Percentiles rank a stretch among this genome's conserved stretches.
Evolutionary conservation across 1,140 invertebrate genomes (phyloP).

Genomic region (Triops cancriformis): DNA sequence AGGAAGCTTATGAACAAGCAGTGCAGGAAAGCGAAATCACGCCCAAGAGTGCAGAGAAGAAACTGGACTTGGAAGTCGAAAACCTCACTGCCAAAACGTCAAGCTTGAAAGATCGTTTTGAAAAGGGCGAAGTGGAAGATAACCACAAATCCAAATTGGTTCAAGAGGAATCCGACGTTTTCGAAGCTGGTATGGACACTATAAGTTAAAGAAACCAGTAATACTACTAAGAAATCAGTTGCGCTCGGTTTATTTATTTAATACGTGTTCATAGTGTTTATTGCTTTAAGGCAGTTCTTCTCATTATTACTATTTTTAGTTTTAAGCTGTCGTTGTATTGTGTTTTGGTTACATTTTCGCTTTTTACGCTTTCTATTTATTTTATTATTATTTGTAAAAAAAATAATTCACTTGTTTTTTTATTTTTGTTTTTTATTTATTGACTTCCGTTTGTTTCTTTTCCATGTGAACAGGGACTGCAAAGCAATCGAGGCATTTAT

Average conservation of each 20-base stretch:
- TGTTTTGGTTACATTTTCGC: too few relatives aligned
- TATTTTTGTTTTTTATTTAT: slow-evolving; percentile 14
- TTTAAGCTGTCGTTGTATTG: too few relatives aligned
- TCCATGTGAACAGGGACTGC: slow-evolving; percentile 58
- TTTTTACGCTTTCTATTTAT: too few relatives aligned
- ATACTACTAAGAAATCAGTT: background rate
- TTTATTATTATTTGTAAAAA: too few relatives aligned
- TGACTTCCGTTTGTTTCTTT: background rate
- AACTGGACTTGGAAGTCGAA: slow-evolving; percentile 10
- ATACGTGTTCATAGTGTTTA: too few relatives aligned
- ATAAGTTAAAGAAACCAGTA: background rate
- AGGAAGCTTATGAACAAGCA: slow-evolving; percentile 83
- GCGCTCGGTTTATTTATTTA: slow-evolving; percentile 8
- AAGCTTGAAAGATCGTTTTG: slow-evolving; percentile 25
- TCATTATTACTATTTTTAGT: too few relatives aligned
- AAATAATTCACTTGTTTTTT: too few relatives aligned
- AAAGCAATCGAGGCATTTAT: slow-evolving; percentile 73
- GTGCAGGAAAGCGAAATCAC: slow-evolving; percentile 56
- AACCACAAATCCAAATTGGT: slow-evolving; percentile 41
- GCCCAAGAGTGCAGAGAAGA: slow-evolving; percentile 22
- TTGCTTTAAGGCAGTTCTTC: too few relatives aligned
- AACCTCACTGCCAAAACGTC: slow-evolving; percentile 16
- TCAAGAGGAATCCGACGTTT: slow-evolving; percentile 66
- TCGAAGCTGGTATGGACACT: slow-evolving; percentile 59
- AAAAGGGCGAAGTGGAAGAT: slow-evolving; percentile 52